These are phyloP conservation scores for Zalophus californianus DNA, from an alignment of 2,797 vertebrate genomes.

Conservation along the genomic window DNA sequence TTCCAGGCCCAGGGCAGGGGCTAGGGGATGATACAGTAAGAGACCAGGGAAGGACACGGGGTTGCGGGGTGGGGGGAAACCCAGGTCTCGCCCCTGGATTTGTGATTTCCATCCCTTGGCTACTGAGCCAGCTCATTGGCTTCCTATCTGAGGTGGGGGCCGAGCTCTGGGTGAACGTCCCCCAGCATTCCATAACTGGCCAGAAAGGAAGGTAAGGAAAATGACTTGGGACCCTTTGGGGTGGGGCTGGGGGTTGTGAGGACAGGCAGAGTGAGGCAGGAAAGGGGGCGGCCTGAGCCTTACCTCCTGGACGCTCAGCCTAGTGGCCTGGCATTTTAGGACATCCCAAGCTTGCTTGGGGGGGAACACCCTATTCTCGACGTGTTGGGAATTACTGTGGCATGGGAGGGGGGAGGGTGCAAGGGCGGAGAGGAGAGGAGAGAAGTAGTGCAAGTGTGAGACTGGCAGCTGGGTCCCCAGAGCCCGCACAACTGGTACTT, in stretches of 20 bases:
- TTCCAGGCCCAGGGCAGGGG: neutral
- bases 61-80: neutral
- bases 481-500: neutral
- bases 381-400: neutral
- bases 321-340: neutral
- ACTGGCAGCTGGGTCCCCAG: neutral
- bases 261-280: neutral
- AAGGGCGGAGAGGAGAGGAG: slow-evolving; percentile 72
- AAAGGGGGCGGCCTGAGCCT: neutral
- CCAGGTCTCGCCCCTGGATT: neutral
- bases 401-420: neutral
- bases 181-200: neutral
- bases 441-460: neutral
- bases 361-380: neutral
- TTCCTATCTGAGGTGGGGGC: neutral
- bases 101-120: neutral
- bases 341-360: neutral
- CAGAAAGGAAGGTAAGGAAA: neutral
- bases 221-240: neutral
- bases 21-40: accelerated
- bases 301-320: neutral
- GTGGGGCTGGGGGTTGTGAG: neutral
- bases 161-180: neutral
- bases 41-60: neutral
- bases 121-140: neutral